Evolutionary conservation across 2,888 invertebrate species (phyloP).

Genomic region (Anaspis maculata): DNA sequence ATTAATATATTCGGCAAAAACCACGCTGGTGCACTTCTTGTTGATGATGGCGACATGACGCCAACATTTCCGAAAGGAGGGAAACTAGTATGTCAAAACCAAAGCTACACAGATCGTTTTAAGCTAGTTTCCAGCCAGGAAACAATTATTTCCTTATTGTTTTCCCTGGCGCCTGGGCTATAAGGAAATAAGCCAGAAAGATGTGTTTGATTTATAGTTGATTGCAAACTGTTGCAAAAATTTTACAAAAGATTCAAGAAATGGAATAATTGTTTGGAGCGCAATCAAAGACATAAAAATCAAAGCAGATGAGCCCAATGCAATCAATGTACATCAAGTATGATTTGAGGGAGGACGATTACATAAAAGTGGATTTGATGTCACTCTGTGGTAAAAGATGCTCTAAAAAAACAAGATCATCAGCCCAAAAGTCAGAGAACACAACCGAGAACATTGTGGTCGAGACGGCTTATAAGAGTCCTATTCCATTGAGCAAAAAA

Average conservation of each 20-base stretch:
- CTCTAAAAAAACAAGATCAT: not conserved
- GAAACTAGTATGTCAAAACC: no score
- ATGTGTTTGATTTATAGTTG: constrained; percentile 1
- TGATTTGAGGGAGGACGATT: not conserved
- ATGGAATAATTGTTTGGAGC: not conserved
- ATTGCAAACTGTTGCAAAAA: not conserved
- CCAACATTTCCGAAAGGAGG: no score
- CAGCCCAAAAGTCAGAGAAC: not conserved
- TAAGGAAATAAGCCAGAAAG: not conserved
- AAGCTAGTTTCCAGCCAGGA: no score
- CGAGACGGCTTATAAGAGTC: not conserved
- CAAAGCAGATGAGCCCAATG: not conserved
- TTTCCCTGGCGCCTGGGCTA: no score
- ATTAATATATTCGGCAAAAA: no score
- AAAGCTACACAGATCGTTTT: no score
- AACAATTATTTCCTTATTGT: no score
- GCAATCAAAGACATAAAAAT: not conserved
- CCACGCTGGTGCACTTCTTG: no score
- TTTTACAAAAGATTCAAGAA: not conserved
- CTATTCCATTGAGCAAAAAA: not conserved
- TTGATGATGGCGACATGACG: no score
- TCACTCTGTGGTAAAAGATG: no score
- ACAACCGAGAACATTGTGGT: not conserved
- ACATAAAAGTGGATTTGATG: not conserved
- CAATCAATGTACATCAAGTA: no score